Base-by-base conservation (phyloP, 2,888 invertebrate species). In the Temnothorax ravouxi region DNA sequence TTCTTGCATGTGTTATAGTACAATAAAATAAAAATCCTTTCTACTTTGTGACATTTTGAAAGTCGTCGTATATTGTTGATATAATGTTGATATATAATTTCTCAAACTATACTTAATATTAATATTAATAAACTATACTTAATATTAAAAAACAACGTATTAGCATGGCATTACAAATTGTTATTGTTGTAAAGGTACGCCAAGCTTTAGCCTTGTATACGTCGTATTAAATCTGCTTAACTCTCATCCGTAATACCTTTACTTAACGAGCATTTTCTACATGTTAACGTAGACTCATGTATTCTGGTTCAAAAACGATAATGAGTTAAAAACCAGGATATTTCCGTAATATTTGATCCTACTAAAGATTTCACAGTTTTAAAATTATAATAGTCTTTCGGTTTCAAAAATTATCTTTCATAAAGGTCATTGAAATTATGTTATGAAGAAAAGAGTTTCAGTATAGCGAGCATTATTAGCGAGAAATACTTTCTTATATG, bases 171-270 rank as follows among this genome's bases (percentile, higher is more conserved):
- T 67, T 47, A 67, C 5, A 50, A 67, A 50, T 25, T 38, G 13
- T 54, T n/a, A n/a, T n/a, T n/a, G n/a, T n/a, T n/a, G n/a, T n/a
- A n/a, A n/a, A n/a, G 41, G 6, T 66, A 41, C 54, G 15, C 8
- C 15, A 61, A 61, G n/a, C 15, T 38, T 34, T 25, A 64, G 38
- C 21, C 29, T n/a, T 29, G 47, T 56, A 47, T 71, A 47, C 34
- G 38, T 79, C 29, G 50, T 50, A 72, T 62, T 71, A 84, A 87
- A 88, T 86, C 87, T 86, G 83, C 81, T 88, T 88, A 88, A 87
- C 74, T 84, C 66, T 84, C 74, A 41, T 38, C 54, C 62, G 64
- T 84, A 77, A 79, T 77, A 67, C 59, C 77, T 85, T 72, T 75
- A 71, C 21, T 72, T 61, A 66, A 61, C 80, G 62, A 85, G 79